Base-by-base conservation (phyloP, 2,888 invertebrate genomes). In the Aspidiotus rigidus region DNA sequence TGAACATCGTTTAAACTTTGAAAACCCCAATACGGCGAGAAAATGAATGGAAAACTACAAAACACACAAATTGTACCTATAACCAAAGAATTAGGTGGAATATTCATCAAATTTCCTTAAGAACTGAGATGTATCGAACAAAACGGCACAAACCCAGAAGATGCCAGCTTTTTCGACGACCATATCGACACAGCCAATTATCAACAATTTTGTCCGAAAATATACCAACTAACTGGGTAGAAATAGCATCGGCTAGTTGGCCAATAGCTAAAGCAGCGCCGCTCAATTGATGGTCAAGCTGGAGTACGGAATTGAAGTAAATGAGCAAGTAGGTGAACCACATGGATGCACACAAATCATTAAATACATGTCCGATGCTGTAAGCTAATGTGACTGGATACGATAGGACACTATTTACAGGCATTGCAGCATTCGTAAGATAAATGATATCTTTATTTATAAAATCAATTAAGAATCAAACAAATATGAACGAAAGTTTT, bases 321-420 rank as follows among this genome's bases (percentile, higher is more conserved):
- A 95, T 86, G 74, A 95, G 81, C 61, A 92, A 83, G 78, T 95
- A 95, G 1, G 90, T 90, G 79, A 95, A 95, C 94, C 95, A 95
- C 83, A 95, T 88, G 71, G 92, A 89, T 16, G 93, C 92, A 79
- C 91, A 92, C 56, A 95, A 83, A 79, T 96, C 95, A 78, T 95
- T 96, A 74, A 92, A 82, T 63, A 94, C 85, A 79, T 95, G 94
- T 0, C 95, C 94, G 64, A 92, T 83, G 55, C 85, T 84, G 77
- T 87, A 90, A 0, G 85, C 83, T 16, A 88, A 72, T 69, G 73
- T 72, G 55, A 67, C 71, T 10, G 72, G 60, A 69, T 72, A 70
- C 13, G 70, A 70, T 8, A 74, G 71, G 54, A 13, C 41, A 42
- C 9, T 44, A 49, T 57, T 44, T n/a, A 70, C 70, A 1, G 71